Conservation (phyloP, 2,113 vertebrate species). For the Catagonus wagneri region DNA sequence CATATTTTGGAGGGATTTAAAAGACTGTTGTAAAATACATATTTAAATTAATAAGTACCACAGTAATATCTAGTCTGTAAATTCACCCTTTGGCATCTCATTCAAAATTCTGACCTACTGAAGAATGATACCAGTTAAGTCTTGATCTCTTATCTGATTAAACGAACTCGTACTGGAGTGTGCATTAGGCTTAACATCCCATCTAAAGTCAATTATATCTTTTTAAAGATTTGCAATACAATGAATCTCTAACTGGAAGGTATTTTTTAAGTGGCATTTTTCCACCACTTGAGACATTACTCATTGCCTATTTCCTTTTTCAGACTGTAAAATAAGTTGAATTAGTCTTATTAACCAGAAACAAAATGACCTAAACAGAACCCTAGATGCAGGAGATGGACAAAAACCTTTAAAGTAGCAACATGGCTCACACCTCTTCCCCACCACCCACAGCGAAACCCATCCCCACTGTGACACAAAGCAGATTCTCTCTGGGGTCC, state of each 20-base stretch:
- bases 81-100: background rate
- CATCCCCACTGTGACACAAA: fast-evolving
- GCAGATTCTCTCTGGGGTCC: background rate
- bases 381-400: background rate
- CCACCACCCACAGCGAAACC: background rate
- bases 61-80: background rate
- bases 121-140: background rate
- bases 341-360: background rate
- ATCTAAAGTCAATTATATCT: background rate
- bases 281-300: background rate
- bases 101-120: slow-evolving; percentile 40
- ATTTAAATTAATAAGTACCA: background rate
- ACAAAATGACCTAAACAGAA: background rate
- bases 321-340: slow-evolving; percentile 8
- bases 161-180: background rate
- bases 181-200: background rate
- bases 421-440: background rate
- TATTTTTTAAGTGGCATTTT: slow-evolving; percentile 29
- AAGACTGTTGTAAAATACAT: background rate
- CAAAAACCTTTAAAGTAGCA: background rate
- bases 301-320: slow-evolving; percentile 38
- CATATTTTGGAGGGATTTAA: background rate
- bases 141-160: slow-evolving; percentile 36
- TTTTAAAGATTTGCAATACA: slow-evolving; percentile 50
- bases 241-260: background rate